Base-by-base conservation (phyloP, 2,888 invertebrate genomes). In the Cephus runcator region DNA sequence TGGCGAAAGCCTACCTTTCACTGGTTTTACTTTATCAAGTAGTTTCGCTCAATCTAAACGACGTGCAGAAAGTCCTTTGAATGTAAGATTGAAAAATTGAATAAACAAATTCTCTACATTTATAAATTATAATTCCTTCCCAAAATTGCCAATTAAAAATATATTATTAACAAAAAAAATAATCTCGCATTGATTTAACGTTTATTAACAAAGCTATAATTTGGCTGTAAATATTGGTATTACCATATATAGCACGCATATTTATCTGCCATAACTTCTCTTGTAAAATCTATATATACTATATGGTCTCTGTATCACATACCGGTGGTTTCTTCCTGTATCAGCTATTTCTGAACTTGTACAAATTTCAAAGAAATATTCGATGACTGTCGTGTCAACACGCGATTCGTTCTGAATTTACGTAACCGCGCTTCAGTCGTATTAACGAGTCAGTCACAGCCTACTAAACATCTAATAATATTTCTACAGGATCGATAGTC, bases 1-100 rank as follows among this genome's bases (percentile, higher is more conserved):
- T 88, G 88, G 86, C 88, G 83, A 83, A 81, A 73, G 75, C 74
- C 78, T 77, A 81, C 80, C 36, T 35, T 74, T 35, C 74, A 71
- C 34, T 71, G 34, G 71, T 56, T 56, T 56, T 56, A 56, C 56
- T 56, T 23, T 9, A 23, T 56, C 56, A 23, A 23, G 15, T 56
- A 56, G 23, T 23, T 56, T 56, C 2, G 56, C 23, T 56, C 56
- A 23, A 56, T 56, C 23, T 23, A 9, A 56, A 56, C 56, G 23
- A 56, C 23, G 23, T 23, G 56, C 23, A 23, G 23, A 6, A 56
- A 56, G 23, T 23, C 2, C 2, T 23, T 56, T 0, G 15, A 56
- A 23, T 2, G 2, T 56, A 56, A 23, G 9, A 23, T 23, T 15
- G 9, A 9, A 56, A 56, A 56, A 56, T 23, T 9, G 9, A 6